Percentiles rank a stretch among this genome's conserved stretches.
These are phyloP conservation scores for Karalla daura DNA, from an alignment of 2,797 vertebrate genomes.

Conservation along the genomic window DNA sequence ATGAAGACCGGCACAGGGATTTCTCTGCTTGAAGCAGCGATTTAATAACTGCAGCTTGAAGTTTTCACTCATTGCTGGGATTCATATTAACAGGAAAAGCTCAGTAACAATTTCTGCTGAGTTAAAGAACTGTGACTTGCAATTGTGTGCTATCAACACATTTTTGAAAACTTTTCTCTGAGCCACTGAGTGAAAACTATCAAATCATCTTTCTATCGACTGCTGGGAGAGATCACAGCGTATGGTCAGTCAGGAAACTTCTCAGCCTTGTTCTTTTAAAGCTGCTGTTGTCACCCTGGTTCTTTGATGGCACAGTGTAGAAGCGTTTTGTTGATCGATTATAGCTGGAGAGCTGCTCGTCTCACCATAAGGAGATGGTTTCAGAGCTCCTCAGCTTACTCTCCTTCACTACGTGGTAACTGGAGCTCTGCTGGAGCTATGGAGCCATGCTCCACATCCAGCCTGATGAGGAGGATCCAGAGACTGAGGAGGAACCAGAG, in stretches of 20 bases:
- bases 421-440: too few species aligned
- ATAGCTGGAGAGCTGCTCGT: slow-evolving; percentile 63
- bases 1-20: slow-evolving; percentile 23
- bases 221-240: slow-evolving; percentile 28
- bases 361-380: too few species aligned
- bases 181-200: slow-evolving; percentile 1
- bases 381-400: too few species aligned
- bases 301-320: slow-evolving; percentile 68
- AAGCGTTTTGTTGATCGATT: slow-evolving; percentile 70
- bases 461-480: too few species aligned
- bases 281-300: slow-evolving; percentile 37
- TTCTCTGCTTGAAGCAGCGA: slow-evolving; percentile 19
- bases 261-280: slow-evolving; percentile 48
- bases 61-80: slow-evolving; percentile 17
- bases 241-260: slow-evolving; percentile 40
- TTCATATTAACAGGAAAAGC: not conserved
- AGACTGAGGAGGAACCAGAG: too few species aligned
- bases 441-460: too few species aligned
- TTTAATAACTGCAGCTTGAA: slow-evolving; percentile 17
- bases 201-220: not conserved
- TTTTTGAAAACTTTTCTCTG: not conserved
- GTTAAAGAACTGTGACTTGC: not conserved
- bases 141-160: not conserved
- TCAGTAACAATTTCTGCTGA: not conserved
- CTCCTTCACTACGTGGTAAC: too few species aligned